Percentiles rank a stretch among this genome's conserved stretches.
These are phyloP conservation scores for Zeuzera pyrina DNA, from an alignment of 2,888 invertebrate genomes.

Conservation along the genomic window DNA sequence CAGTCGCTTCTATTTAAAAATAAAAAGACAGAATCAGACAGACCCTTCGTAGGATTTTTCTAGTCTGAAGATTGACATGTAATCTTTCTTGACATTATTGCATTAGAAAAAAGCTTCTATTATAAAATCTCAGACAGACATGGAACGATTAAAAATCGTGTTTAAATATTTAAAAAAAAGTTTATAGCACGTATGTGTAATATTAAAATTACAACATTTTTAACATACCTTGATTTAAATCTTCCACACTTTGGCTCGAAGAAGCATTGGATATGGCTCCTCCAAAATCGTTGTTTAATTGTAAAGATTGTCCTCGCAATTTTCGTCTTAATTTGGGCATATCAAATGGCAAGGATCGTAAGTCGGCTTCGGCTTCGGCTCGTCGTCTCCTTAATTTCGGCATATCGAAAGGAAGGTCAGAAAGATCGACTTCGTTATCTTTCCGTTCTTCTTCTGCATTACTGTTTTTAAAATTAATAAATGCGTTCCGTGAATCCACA, in stretches of 20 bases:
- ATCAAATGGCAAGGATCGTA: conserved; percentile 89
- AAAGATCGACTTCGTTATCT: conserved; percentile 77
- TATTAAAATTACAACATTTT: no score
- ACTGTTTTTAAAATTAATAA: conserved; percentile 75
- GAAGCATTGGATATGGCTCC: conserved; percentile 85
- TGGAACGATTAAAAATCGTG: no score
- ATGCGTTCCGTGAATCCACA: conserved; percentile 77
- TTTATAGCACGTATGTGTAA: no score
- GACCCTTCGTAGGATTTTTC: conserved; percentile 42
- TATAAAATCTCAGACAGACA: no score
- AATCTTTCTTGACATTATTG: conserved; percentile 34
- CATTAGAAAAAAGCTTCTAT: no score
- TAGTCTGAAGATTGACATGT: conserved; percentile 37
- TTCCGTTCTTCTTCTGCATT: conserved; percentile 66
- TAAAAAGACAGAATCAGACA: conserved; percentile 45
- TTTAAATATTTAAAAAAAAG: no score
- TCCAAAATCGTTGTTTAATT: conserved; percentile 77
- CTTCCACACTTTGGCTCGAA: conserved; percentile 85
- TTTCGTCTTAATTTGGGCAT: conserved; percentile 91
- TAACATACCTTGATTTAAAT: conserved; percentile 79
- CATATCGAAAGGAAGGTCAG: conserved; percentile 92
- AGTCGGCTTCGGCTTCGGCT: conserved; percentile 84
- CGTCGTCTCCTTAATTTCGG: conserved; percentile 84
- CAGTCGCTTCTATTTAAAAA: conserved; percentile 54
- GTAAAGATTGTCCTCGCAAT: conserved; percentile 75